Evolutionary conservation across 1,140 invertebrate genomes (phyloP), one percentile per base, ranked within the genome.

Genomic region (Grapholita molesta): DNA sequence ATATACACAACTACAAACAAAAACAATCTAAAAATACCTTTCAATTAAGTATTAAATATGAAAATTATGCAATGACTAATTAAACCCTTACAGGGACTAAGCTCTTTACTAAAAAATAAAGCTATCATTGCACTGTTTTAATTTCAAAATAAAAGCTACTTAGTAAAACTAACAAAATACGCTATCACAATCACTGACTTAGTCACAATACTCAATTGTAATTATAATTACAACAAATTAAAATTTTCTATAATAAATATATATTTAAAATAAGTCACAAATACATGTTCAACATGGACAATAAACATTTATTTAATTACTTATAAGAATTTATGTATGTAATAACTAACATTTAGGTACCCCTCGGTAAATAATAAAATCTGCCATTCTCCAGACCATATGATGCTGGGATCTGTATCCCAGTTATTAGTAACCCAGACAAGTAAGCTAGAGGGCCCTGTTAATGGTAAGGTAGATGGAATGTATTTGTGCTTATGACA

Each of bases 111-210:
- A 48, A 38, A 48, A 21, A 5, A 48, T 21, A 48, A 48, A 48
- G 42, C 42, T 48, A 21, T 21, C 42, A 48, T 48, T 48, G 42
- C 42, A 48, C 42, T 48, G 42, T 48, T 21, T 21, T 48, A 21
- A 21, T 21, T 48, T 18, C n/a, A 48, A 21, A 21, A 48, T 48
- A 61, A 23, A 55, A 55, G 23, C 53, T 61, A 61, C 32, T 28
- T 5, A 55, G 24, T n/a, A 61, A 61, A 38, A 15, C 25, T 61
- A 61, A 61, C 25, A 61, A 52, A 15, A 28, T 61, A 61, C 15
- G 55, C 55, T 61, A 61, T 61, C 55, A 61, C 55, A 61, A 61
- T 61, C 55, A 28, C 55, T 61, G 55, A 61, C 55, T 61, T 28
- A 30, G 25, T 61, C 32, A 67, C 38, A 67, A 48, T 67, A 25